phyloP scores from a whole-genome alignment of 2,888 invertebrate genomes.

The Pegoplata infirma region DNA sequence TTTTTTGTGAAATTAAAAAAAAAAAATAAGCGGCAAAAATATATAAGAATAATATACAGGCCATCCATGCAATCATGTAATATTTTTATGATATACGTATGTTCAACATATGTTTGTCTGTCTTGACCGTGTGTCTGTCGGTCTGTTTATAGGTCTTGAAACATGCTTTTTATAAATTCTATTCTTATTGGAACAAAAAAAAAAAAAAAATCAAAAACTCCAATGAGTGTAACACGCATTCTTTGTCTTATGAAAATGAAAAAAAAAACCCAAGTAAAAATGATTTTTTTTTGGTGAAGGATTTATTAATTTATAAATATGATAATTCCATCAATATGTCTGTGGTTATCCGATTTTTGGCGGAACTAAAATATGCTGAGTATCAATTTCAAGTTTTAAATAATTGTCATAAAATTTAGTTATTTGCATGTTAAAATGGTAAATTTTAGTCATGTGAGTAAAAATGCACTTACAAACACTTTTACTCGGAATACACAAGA shows the following conservation, averaged over 20 bases:
- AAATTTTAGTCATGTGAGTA: too few species aligned
- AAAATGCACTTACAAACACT: too few species aligned
- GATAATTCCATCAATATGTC: too few species aligned
- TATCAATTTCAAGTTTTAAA: too few species aligned
- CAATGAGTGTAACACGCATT: constrained; percentile 54
- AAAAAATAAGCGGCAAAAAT: constrained; percentile 15
- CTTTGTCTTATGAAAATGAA: constrained; percentile 30
- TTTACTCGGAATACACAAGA: too few species aligned
- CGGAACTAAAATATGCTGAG: too few species aligned
- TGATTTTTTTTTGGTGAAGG: too few species aligned
- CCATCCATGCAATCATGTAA: constrained; percentile 47
- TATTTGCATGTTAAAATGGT: too few species aligned
- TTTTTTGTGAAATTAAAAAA: constrained; percentile 17
- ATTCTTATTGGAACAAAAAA: constrained; percentile 24
- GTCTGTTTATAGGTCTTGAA: background rate
- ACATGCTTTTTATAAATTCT: constrained; percentile 35
- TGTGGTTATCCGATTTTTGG: too few species aligned
- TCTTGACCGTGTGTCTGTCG: background rate
- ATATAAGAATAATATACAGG: constrained; percentile 22
- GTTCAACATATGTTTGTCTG: constrained; percentile 31
- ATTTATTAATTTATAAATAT: too few species aligned
- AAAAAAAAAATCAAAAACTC: background rate
- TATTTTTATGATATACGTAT: constrained; percentile 40
- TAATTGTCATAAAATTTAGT: too few species aligned
- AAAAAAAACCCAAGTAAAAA: constrained; percentile 21